Conservation (phyloP, 2,797 vertebrate species). For the Myotis findleyi region DNA sequence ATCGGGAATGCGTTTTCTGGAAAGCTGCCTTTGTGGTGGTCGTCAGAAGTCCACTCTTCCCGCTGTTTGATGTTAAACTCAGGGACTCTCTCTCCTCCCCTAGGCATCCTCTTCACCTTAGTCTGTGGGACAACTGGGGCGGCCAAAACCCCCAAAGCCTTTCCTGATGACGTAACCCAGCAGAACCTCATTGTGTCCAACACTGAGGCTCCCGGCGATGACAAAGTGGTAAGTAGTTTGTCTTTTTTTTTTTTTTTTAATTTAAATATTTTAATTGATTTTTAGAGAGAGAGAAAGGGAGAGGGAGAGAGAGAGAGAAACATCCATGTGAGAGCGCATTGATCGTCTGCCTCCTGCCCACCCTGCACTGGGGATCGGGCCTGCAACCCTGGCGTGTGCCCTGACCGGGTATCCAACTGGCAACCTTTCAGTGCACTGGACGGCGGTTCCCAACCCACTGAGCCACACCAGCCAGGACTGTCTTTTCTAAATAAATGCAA, state of each 20-base stretch:
- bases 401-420: too few species aligned
- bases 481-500: constrained; percentile 26
- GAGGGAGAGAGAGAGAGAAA: too few species aligned
- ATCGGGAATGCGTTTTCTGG: neutral
- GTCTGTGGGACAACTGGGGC: constrained; percentile 83
- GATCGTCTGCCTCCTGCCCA: too few species aligned
- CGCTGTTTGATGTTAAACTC: neutral
- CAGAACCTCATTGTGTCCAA: constrained; percentile 92
- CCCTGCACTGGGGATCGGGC: too few species aligned
- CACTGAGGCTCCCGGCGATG: constrained; percentile 94
- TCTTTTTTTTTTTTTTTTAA: constrained; percentile 1
- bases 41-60: neutral
- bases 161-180: constrained; percentile 89
- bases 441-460: too few species aligned
- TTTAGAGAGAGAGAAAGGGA: too few species aligned
- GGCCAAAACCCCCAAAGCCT: constrained; percentile 59
- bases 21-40: neutral
- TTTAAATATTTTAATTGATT: too few species aligned
- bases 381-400: too few species aligned
- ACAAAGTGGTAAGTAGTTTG: constrained; percentile 89
- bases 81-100: neutral
- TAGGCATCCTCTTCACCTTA: constrained; percentile 89
- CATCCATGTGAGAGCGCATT: too few species aligned
- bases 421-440: too few species aligned
- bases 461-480: neutral